Evolutionary conservation across 2,113 vertebrate genomes (phyloP).

Genomic region (Nerophis ophidion): DNA sequence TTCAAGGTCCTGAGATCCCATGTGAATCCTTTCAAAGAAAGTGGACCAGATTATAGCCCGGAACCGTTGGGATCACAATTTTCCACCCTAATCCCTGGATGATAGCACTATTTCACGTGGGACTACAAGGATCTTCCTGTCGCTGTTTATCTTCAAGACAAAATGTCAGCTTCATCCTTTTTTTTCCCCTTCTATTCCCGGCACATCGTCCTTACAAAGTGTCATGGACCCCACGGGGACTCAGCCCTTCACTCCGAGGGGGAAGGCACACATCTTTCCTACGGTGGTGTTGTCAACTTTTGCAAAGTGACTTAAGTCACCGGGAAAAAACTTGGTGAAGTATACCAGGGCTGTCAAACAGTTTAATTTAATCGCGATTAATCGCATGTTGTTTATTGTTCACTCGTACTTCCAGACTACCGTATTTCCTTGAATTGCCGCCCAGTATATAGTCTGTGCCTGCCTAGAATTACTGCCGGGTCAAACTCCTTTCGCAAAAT

Average conservation of each 20-base stretch:
- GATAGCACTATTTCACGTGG: not conserved
- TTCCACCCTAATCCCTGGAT: not conserved
- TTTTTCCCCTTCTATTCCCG: not conserved
- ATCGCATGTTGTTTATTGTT: no score
- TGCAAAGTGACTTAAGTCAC: no score
- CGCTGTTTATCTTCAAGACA: not conserved
- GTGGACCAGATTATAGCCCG: constrained; percentile 1
- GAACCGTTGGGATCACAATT: not conserved
- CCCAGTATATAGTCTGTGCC: no score
- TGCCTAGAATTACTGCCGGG: no score
- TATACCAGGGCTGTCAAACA: no score
- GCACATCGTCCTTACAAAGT: not conserved
- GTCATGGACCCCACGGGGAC: not conserved
- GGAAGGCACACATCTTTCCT: not conserved
- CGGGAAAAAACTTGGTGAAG: not conserved
- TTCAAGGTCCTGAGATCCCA: not conserved
- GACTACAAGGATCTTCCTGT: not conserved
- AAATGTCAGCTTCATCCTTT: constrained; percentile 1
- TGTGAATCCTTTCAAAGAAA: constrained; percentile 4
- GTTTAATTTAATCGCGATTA: no score
- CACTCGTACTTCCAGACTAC: no score
- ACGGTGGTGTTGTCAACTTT: no score
- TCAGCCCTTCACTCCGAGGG: not conserved
- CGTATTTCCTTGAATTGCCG: no score
- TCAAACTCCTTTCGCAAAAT: no score